A percentile compares a stretch with the other conserved stretches of the same genome.
These are phyloP conservation scores for Onychostruthus taczanowskii DNA, from an alignment of 2,113 vertebrate species.

Conservation along the genomic window DNA sequence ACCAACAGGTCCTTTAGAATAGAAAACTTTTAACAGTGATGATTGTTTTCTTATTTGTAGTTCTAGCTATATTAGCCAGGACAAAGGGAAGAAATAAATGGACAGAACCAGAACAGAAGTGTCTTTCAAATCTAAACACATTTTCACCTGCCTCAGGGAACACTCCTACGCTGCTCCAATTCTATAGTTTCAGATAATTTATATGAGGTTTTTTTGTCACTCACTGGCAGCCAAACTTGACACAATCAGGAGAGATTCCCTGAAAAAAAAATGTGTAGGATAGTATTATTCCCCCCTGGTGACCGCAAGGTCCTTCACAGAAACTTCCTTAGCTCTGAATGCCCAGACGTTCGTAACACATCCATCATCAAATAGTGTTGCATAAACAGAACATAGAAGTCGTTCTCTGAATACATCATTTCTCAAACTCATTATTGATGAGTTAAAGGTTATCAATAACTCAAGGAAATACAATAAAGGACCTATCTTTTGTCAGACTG, in stretches of 20 bases:
- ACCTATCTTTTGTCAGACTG: background rate
- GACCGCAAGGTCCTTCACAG: background rate
- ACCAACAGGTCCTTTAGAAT: background rate
- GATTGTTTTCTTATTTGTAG: background rate
- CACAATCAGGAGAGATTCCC: background rate
- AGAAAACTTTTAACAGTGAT: background rate
- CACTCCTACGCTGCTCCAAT: background rate
- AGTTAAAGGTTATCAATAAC: constrained; percentile 55
- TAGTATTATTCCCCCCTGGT: background rate
- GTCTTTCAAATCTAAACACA: background rate
- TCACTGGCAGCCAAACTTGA: background rate
- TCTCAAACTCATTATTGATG: constrained; percentile 51
- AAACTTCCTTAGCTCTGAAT: background rate
- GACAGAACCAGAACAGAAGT: background rate
- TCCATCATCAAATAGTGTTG: constrained; percentile 6
- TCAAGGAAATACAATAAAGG: constrained; percentile 14
- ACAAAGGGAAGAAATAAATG: background rate
- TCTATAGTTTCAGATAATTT: background rate
- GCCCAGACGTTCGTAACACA: background rate
- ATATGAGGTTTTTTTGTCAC: background rate
- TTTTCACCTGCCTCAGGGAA: background rate
- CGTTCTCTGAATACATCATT: background rate
- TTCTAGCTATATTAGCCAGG: background rate
- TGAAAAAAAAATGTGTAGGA: background rate
- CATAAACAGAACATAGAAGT: constrained; percentile 32